Conservation (phyloP, 2,113 vertebrate genomes). For the Thunnus thynnus region DNA sequence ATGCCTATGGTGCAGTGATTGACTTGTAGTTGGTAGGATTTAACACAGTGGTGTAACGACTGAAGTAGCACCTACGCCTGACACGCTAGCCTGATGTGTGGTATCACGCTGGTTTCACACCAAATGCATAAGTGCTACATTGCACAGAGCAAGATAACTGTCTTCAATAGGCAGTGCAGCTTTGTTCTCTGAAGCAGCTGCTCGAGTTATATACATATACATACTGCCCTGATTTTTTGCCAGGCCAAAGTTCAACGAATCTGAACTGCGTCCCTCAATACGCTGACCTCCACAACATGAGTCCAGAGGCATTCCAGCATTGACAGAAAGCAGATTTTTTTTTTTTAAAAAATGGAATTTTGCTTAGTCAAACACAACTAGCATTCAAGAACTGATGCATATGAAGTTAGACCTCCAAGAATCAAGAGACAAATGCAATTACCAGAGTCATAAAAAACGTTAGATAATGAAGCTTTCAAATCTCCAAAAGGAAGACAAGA, state of each 20-base stretch:
- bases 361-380: no score
- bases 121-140: background rate
- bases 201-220: background rate
- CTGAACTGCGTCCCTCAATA: background rate
- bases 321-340: background rate
- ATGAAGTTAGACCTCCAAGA: no score
- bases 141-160: background rate
- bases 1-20: background rate
- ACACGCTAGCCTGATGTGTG: background rate
- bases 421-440: no score
- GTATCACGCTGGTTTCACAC: background rate
- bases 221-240: background rate
- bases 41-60: background rate
- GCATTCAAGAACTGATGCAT: no score
- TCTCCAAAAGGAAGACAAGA: no score
- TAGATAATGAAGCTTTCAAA: no score
- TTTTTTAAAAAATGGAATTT: no score
- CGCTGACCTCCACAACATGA: background rate
- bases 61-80: background rate
- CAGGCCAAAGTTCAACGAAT: background rate
- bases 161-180: background rate
- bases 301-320: background rate
- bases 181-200: background rate
- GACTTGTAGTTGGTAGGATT: background rate
- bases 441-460: no score